Conservation (phyloP, 2,888 invertebrate species). For the Drosophila bunnanda region DNA sequence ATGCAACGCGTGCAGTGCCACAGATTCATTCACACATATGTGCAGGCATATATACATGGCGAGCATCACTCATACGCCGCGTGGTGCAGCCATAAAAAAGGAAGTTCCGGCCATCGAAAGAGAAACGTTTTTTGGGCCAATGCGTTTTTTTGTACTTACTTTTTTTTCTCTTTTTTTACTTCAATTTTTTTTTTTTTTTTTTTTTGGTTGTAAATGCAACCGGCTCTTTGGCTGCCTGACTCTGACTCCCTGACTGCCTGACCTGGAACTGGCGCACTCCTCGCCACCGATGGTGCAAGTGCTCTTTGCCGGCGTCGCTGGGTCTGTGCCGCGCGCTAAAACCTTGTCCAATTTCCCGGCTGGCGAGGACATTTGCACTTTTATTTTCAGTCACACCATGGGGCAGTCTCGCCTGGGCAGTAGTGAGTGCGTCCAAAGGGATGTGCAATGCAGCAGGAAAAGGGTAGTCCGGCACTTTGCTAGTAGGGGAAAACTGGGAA, state of each 20-base stretch:
- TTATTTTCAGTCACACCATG: slow-evolving; percentile 65
- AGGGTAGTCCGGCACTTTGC: slow-evolving; percentile 11
- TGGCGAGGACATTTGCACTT: slow-evolving; percentile 72
- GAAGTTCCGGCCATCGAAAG: slow-evolving; percentile 37
- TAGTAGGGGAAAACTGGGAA: neutral
- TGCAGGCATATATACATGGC: neutral
- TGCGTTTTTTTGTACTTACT: neutral
- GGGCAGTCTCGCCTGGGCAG: slow-evolving; percentile 19
- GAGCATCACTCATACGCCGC: slow-evolving; percentile 72
- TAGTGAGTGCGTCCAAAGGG: slow-evolving; percentile 24
- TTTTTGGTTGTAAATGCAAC: slow-evolving; percentile 24
- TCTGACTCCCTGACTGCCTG: slow-evolving; percentile 39
- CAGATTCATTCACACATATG: slow-evolving; percentile 34
- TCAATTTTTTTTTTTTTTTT: neutral
- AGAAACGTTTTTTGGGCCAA: slow-evolving; percentile 47
- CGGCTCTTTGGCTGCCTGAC: slow-evolving; percentile 15
- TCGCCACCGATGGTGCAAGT: slow-evolving; percentile 11
- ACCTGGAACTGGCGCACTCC: slow-evolving; percentile 13
- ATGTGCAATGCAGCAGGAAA: neutral
- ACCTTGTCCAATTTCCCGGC: slow-evolving; percentile 35
- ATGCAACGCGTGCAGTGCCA: slow-evolving; percentile 16
- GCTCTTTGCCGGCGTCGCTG: slow-evolving; percentile 11
- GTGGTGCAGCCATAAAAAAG: slow-evolving; percentile 45
- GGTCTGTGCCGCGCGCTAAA: slow-evolving; percentile 26
- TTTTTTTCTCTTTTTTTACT: neutral